Evolutionary conservation across 1,140 invertebrate genomes (phyloP).

Genomic region (Drosophila punjabiensis): DNA sequence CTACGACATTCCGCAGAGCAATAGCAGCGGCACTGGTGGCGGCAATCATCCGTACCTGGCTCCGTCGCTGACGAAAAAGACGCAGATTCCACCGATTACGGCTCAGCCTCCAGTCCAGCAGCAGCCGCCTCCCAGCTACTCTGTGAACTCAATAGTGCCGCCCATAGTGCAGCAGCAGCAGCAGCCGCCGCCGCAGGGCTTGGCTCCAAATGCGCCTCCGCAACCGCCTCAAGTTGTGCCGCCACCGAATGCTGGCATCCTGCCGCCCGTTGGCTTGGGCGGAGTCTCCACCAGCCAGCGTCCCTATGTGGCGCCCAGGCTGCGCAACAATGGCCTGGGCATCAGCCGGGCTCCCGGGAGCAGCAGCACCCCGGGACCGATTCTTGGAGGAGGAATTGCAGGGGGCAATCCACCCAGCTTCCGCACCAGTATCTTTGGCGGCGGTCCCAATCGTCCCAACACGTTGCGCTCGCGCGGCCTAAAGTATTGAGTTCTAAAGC

Average conservation of each 20-base stretch:
- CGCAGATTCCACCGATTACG: slow-evolving; percentile 52
- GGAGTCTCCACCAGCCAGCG: slow-evolving; percentile 74
- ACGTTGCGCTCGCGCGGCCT: slow-evolving; percentile 73
- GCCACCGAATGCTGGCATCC: slow-evolving; percentile 19
- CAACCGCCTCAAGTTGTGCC: slow-evolving; percentile 16
- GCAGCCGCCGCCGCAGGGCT: slow-evolving; percentile 16
- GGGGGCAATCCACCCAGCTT: slow-evolving; percentile 12
- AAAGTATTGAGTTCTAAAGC: slow-evolving; percentile 67
- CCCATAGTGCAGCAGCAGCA: slow-evolving; percentile 48
- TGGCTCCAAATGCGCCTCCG: slow-evolving; percentile 23
- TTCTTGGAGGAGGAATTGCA: slow-evolving; percentile 17
- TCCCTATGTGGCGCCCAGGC: slow-evolving; percentile 77
- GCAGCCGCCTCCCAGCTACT: slow-evolving; percentile 51
- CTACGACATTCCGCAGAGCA: slow-evolving; percentile 80
- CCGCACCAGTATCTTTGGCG: slow-evolving; percentile 41
- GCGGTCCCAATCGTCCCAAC: slow-evolving; percentile 60
- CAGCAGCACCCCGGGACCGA: slow-evolving; percentile 49
- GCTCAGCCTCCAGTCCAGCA: slow-evolving; percentile 38
- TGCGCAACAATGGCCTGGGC: slow-evolving; percentile 73
- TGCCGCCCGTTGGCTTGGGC: slow-evolving; percentile 17
- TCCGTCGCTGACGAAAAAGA: slow-evolving; percentile 62
- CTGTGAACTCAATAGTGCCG: slow-evolving; percentile 79
- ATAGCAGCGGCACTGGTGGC: slow-evolving; percentile 71
- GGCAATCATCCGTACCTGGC: slow-evolving; percentile 75
- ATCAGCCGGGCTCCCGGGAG: slow-evolving; percentile 51